Evolutionary conservation across 2,888 invertebrate genomes (phyloP).

Genomic region (Baccha elongata): DNA sequence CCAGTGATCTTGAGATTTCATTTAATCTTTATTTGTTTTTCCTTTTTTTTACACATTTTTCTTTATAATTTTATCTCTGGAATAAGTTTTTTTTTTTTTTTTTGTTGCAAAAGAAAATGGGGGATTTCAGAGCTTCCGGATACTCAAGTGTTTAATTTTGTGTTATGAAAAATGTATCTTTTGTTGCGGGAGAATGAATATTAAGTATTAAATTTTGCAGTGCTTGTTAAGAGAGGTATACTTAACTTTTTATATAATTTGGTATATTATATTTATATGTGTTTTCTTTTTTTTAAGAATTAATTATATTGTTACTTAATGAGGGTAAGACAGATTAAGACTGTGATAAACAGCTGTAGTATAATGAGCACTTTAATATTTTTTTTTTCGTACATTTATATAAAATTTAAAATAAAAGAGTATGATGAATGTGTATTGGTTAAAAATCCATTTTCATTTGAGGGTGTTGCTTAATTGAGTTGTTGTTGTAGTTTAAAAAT

Average conservation of each 20-base stretch:
- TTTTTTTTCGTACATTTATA: background rate
- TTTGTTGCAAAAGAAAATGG: background rate
- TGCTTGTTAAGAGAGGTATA: background rate
- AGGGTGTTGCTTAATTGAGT: background rate
- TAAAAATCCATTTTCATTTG: constrained; percentile 1
- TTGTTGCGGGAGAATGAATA: constrained; percentile 48
- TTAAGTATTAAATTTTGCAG: constrained; percentile 38
- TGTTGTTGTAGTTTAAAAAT: background rate
- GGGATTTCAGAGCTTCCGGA: constrained; percentile 34
- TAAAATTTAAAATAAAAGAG: background rate
- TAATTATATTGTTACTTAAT: constrained; percentile 63
- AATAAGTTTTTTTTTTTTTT: constrained; percentile 4
- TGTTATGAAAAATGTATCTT: constrained; percentile 67
- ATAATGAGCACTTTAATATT: constrained; percentile 28
- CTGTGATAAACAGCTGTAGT: constrained; percentile 42
- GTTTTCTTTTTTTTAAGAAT: constrained; percentile 26
- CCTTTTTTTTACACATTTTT: background rate
- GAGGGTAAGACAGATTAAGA: constrained; percentile 52
- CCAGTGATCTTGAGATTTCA: constrained; percentile 43
- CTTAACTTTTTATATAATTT: background rate
- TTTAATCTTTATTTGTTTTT: background rate
- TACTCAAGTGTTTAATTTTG: constrained; percentile 65
- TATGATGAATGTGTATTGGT: background rate
- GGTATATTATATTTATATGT: background rate
- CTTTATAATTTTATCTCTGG: background rate